phyloP scores from a whole-genome alignment of 1,140 invertebrate genomes.

The Mycetomoellerius zeteki region DNA sequence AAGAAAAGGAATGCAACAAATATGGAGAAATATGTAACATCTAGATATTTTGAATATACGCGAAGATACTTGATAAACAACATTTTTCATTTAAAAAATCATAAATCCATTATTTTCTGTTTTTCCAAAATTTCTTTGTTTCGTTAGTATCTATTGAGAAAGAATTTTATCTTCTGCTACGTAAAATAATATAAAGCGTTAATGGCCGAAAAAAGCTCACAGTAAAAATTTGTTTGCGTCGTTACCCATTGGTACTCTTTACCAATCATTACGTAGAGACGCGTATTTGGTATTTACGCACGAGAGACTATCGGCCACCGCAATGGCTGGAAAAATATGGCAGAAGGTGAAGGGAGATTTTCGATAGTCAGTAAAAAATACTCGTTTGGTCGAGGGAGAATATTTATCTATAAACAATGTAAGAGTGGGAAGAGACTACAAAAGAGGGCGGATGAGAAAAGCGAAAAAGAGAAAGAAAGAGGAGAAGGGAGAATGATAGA shows the following conservation, averaged over 20 bases:
- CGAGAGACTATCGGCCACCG: not conserved
- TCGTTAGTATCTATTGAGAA: not conserved
- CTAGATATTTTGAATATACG: not conserved
- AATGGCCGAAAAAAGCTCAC: slow-evolving; percentile 3
- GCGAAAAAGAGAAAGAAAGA: not conserved
- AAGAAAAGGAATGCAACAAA: not conserved
- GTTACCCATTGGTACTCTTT: not conserved
- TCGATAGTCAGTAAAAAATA: slow-evolving; percentile 38
- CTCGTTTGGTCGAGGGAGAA: slow-evolving; percentile 8
- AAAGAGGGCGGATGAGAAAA: not conserved
- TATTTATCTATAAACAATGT: slow-evolving; percentile 48
- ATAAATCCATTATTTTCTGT: not conserved
- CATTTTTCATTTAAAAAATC: not conserved
- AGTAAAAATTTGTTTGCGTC: slow-evolving; percentile 32
- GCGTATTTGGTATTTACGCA: slow-evolving; percentile 3
- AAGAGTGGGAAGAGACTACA: not conserved
- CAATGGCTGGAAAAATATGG: slow-evolving; percentile 29
- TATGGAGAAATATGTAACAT: not conserved
- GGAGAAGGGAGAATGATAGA: not conserved
- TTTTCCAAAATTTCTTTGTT: not conserved
- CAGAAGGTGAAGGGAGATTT: slow-evolving; percentile 21
- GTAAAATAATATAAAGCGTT: slow-evolving; percentile 25
- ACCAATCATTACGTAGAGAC: slow-evolving; percentile 20
- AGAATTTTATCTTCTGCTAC: not conserved
- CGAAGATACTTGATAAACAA: not conserved